Base-by-base conservation (phyloP, 2,797 vertebrate genomes). In the Sebastes oblongus region DNA sequence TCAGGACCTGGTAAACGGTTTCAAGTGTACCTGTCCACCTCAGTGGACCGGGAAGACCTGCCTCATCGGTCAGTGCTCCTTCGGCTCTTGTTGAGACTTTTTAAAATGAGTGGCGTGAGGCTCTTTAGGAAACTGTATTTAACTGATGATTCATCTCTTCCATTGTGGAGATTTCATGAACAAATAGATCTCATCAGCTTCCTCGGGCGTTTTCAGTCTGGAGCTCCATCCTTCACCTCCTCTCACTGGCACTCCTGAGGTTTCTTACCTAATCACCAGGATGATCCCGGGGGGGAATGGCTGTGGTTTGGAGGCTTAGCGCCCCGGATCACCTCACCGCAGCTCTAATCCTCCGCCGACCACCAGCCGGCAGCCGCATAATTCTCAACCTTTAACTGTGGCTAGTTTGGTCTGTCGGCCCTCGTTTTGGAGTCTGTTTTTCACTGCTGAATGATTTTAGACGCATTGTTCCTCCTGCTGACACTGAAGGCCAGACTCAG, bases 21-120 rank as follows among this genome's bases (percentile, higher is more conserved):
- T 97, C 94, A 97, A 93, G 90, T 99, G 98, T 59, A 74, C 91
- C 87, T 99, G 98, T 84, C 96, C 97, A 4, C 92, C 96, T 29
- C 97, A 98, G 90, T 98, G 98, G 98, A 97, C 95, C 32, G 98
- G 98, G 71, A 98, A 97, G 93, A 98, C 97, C 0, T 98, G 98
- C 86, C 97, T 97, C 85, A 94, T 98, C 77, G 98, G 98, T 98
- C 93, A 95, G 96, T 65, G 10, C n/a, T 30, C 8, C 7, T n/a
- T 14, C 4, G 0, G 29, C 30, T 25, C 66, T 3, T 16, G 0
- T 14, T 72, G n/a, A 29, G n/a, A 39, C 22, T 2, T 2, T 27
- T 36, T 13, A 18, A 24, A 24, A 14, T 8, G 8, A 1, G 16
- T n/a, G 16, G 10, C 1, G 4, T 8, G 46, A 39, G 7, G 14